Percentiles rank a stretch among this genome's conserved stretches.
Evolutionary conservation across 2,797 vertebrate species (phyloP).

Genomic region (Malurus leucopterus): DNA sequence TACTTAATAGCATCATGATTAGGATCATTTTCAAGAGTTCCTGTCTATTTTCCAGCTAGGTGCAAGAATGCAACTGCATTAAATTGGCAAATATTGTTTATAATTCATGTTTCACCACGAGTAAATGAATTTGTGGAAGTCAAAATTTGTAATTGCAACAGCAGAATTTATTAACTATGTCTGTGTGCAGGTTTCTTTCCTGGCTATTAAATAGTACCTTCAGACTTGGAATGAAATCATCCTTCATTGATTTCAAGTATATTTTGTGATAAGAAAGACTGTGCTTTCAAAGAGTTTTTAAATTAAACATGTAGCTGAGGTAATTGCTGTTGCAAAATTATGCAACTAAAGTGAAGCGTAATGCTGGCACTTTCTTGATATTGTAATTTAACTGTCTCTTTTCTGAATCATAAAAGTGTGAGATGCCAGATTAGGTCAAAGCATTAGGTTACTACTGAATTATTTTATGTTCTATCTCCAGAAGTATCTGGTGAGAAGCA

Average conservation of each 20-base stretch:
- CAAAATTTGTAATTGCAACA: conserved; percentile 56
- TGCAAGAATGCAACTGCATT: conserved; percentile 41
- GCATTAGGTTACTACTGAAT: conserved; percentile 5
- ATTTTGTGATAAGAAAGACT: conserved; percentile 63
- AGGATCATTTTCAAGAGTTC: conserved; percentile 63
- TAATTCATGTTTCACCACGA: conserved; percentile 57
- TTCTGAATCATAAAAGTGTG: conserved; percentile 51
- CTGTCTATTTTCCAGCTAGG: conserved; percentile 58
- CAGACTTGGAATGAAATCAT: conserved; percentile 69
- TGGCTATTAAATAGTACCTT: conserved; percentile 67
- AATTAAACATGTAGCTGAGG: conserved; percentile 75
- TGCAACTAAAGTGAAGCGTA: conserved; percentile 58
- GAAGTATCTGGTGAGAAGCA: neutral
- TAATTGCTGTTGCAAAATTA: conserved; percentile 71
- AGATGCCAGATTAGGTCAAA: conserved; percentile 36
- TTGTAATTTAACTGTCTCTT: conserved; percentile 63
- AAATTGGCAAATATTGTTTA: conserved; percentile 62
- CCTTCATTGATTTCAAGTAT: conserved; percentile 73
- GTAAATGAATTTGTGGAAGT: conserved; percentile 58
- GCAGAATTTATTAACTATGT: conserved; percentile 60
- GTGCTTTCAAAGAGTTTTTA: conserved; percentile 70
- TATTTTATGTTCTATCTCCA: conserved; percentile 6
- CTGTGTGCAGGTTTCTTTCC: conserved; percentile 5
- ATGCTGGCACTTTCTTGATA: conserved; percentile 54
- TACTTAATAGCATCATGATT: conserved; percentile 67